Base-by-base conservation (phyloP, 2,888 invertebrate species). In the Platypus cylindrus region DNA sequence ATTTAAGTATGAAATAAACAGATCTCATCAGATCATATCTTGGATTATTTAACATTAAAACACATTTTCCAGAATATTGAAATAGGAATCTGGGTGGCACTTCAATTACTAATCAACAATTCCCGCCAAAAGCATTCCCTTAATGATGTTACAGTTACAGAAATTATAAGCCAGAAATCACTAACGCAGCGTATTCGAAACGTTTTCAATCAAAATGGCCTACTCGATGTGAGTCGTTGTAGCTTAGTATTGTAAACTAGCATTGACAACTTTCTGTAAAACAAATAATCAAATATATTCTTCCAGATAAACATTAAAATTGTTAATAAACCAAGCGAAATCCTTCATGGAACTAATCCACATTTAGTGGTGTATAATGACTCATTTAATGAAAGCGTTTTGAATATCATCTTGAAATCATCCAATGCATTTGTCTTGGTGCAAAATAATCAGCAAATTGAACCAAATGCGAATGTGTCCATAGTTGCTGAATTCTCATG, bases 11-110 rank as follows among this genome's bases (percentile, higher is more conserved):
- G 5, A 5, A 7, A 20, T n/a, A n/a, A n/a, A n/a, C n/a, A n/a
- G n/a, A n/a, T n/a, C n/a, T n/a, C n/a, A n/a, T n/a, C n/a, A n/a
- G n/a, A n/a, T n/a, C n/a, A n/a, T n/a, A n/a, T n/a, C n/a, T n/a
- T n/a, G n/a, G n/a, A n/a, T n/a, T n/a, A n/a, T n/a, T n/a, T n/a
- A n/a, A n/a, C n/a, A n/a, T n/a, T n/a, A n/a, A n/a, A n/a, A n/a
- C n/a, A n/a, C n/a, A n/a, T n/a, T n/a, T n/a, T 53, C 20, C 35
- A 59, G 55, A 53, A 45, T 30, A 51, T 58, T 14, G 58, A 59
- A 41, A 47, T 38, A 13, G 54, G 51, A n/a, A 49, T 60, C 16
- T 58, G 56, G 29, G 44, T 52, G 22, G 52, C 57, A 11, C 24
- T 62, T 3, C 55, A 59, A 33, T 36, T 60, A 11, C 45, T 50